Evolutionary conservation across 1,140 invertebrate species (phyloP), one percentile per base, ranked within the genome.

Genomic region (Physella acuta): DNA sequence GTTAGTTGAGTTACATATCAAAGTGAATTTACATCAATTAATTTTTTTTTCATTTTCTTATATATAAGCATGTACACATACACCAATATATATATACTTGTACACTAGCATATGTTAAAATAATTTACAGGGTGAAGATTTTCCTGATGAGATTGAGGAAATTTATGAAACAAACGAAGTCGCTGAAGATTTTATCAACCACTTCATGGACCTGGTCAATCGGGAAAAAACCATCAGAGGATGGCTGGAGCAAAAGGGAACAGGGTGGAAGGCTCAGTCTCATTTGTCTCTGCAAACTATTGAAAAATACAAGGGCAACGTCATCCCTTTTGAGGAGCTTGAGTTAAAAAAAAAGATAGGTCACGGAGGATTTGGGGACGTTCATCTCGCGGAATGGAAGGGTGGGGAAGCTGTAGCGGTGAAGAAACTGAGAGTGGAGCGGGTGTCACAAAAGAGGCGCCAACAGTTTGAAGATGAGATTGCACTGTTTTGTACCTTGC

Each of bases 391-490:
- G 5, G 62, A 71, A 53, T 75, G 70, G 75, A 36, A 69, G 34
- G 58, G 33, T 30, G 59, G 62, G 3, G 61, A 72, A 17, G 3
- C 51, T 8, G 75, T 78, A 44, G 75, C 75, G n/a, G 75, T 73
- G 16, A 78, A 78, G 49, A 73, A 71, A 49, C 62, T 78, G 31
- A 26, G 52, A 31, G 49, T n/a, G n/a, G n/a, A 71, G 24, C 63
- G 59, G 39, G 64, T 76, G 3, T 68, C 73, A 0, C 70, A 71
- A 26, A 66, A 59, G 51, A 58, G 65, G 1, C 24, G 70, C 17
- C 24, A 71, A 16, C 64, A 65, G 20, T 76, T 78, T 44, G 68
- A 16, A 4, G 26, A 69, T 16, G 75, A 78, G 59, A 65, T 78
- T 1, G 52, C 24, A 28, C 16, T 75, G 0, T 67, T 73, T 28